Evolutionary conservation across 2,113 vertebrate genomes (phyloP), one percentile per base, ranked within the genome.

Genomic region (Callipepla squamata): DNA sequence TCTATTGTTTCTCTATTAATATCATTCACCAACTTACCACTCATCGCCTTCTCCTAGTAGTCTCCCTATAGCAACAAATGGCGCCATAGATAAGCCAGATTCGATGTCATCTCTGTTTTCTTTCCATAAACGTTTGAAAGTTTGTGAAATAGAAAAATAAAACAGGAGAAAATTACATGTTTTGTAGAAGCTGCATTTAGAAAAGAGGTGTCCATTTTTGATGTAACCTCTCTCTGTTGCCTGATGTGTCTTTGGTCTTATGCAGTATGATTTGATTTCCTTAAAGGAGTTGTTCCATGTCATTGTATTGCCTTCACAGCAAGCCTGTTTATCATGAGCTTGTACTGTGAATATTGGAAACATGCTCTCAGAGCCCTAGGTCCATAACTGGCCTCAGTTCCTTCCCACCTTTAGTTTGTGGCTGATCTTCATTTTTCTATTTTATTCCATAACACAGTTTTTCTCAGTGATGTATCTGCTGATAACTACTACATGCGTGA

Each of bases 1-100:
- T 91, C 92, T 90, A 91, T 96, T 95, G 92, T 94, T 94, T 92
- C 83, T 94, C 65, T 96, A 80, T 90, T 96, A 95, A 94, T 97
- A 88, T 96, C 76, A 91, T 84, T 94, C 92, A 95, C 84, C 58
- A 92, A 16, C 69, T 90, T 85, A 94, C 80, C 90, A 94, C 88
- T 96, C 95, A 94, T 86, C 96, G 88, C 93, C 85, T 96, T 94
- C 82, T 77, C 75, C 83, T 77, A 87, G 79, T 38, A 84, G 84
- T 93, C 91, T 89, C 79, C 88, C 83, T 96, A 90, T 89, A 96
- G 94, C 86, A 94, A 82, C 81, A 93, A 93, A 95, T 69, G 94
- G 94, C 26, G 38, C 96, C 92, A 50, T 48, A 91, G 88, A 95
- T 87, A 93, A 94, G 80, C 55, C 91, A 94, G 91, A 96, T 90